These are phyloP conservation scores for Cyrtonyx montezumae DNA, from an alignment of 2,113 vertebrate species.

Conservation along the genomic window DNA sequence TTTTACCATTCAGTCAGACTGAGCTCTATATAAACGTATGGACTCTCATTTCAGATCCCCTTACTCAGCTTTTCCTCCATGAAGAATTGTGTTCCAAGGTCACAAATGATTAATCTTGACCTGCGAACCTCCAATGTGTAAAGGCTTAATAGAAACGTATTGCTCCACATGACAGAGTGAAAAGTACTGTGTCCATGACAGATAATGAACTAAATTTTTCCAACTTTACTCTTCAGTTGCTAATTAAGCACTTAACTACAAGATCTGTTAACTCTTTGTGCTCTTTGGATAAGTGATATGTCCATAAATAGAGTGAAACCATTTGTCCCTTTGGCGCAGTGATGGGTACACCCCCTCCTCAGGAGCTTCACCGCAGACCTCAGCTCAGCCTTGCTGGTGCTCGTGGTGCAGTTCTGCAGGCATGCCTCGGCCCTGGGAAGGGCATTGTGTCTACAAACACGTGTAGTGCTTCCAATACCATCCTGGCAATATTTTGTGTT, in stretches of 20 bases:
- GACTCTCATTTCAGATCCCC: slow-evolving; percentile 30
- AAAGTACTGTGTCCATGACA: slow-evolving; percentile 15
- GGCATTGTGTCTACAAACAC: fast-evolving
- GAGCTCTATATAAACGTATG: neutral
- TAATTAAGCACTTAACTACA: slow-evolving; percentile 17
- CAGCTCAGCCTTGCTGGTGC: neutral
- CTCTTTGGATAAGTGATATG: neutral
- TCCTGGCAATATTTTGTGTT: neutral
- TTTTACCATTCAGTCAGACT: slow-evolving; percentile 18
- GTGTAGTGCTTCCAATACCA: neutral
- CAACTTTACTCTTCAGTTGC: slow-evolving; percentile 16
- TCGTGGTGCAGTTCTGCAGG: neutral
- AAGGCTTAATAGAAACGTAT: slow-evolving; percentile 49
- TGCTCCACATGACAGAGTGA: neutral
- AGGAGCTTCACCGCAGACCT: neutral
- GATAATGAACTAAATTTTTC: slow-evolving; percentile 53
- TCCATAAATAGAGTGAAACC: neutral
- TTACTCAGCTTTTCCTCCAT: slow-evolving; percentile 54
- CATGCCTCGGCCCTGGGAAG: neutral
- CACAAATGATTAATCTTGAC: slow-evolving; percentile 68
- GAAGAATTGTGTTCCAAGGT: slow-evolving; percentile 57
- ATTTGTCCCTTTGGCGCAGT: neutral
- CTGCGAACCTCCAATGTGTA: slow-evolving; percentile 23
- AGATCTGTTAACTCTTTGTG: neutral
- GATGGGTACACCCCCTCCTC: neutral